A percentile compares a stretch with the other conserved stretches of the same genome.
phyloP scores from a whole-genome alignment of 1,140 invertebrate genomes.

The Pygmarrhopalites habei region DNA sequence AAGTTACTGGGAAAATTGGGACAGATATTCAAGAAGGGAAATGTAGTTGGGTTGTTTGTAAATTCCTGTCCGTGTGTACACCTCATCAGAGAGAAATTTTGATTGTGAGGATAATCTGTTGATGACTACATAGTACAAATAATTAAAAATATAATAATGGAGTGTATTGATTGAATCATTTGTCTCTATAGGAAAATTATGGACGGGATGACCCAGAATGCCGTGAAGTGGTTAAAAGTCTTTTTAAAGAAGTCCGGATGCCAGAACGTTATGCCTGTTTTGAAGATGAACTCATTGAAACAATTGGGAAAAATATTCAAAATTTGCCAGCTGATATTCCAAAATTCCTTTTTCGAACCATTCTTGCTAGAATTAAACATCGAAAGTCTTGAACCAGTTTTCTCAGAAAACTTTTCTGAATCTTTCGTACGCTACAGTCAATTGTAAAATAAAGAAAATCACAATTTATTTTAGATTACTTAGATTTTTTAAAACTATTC shows the following conservation, averaged over 20 bases:
- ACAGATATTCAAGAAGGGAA: conserved; percentile 90
- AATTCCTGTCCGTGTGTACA: conserved; percentile 80
- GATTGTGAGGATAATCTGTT: neutral
- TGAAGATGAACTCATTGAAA: neutral
- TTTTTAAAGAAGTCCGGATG: conserved; percentile 13
- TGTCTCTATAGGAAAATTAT: conserved; percentile 49
- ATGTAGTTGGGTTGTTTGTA: no score
- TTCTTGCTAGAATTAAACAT: no score
- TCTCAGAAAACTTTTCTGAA: no score
- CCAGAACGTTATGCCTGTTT: neutral
- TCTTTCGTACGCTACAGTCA: no score
- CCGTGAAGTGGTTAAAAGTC: conserved; percentile 2
- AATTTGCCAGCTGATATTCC: no score
- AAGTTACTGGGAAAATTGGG: conserved; percentile 54
- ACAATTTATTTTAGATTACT: no score
- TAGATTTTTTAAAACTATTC: no score
- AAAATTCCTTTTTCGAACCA: no score
- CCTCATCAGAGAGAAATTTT: conserved; percentile 66
- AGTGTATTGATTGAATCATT: neutral
- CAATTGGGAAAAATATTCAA: conserved; percentile 4
- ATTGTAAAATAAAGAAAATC: no score
- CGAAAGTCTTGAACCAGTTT: no score
- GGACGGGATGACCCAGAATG: neutral
- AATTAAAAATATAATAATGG: conserved; percentile 50
- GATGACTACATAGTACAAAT: neutral